Conservation (phyloP, 2,797 vertebrate genomes). For the Crenichthys baileyi region DNA sequence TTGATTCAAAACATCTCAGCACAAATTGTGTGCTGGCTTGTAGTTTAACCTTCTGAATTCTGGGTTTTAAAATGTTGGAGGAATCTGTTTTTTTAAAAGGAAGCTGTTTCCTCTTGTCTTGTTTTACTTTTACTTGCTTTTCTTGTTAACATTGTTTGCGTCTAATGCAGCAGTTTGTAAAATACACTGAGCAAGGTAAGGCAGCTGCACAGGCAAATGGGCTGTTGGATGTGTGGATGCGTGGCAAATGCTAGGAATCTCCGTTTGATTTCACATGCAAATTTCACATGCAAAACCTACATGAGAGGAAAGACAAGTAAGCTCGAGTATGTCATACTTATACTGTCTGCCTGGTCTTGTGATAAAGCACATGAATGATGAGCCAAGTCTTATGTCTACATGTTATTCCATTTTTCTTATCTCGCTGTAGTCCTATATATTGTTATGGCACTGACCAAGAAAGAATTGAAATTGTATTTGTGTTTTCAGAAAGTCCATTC, state of each 20-base stretch:
- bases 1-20: constrained; percentile 48
- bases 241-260: constrained; percentile 3
- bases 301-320: not conserved
- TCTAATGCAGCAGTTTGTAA: constrained; percentile 26
- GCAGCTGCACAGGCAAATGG: constrained; percentile 1
- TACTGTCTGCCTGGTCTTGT: too few species aligned
- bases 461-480: too few species aligned
- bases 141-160: constrained; percentile 47
- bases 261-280: too few species aligned
- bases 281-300: not conserved
- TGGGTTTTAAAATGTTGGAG: constrained; percentile 37
- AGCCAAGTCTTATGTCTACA: not conserved
- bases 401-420: not conserved
- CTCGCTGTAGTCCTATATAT: not conserved
- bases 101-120: constrained; percentile 11
- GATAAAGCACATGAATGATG: not conserved
- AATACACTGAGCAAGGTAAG: constrained; percentile 7
- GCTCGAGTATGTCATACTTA: not conserved
- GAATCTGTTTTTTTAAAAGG: constrained; percentile 31
- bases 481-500: too few species aligned
- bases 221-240: constrained; percentile 4
- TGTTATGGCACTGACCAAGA: not conserved
- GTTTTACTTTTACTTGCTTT: constrained; percentile 11
- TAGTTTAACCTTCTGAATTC: constrained; percentile 17
- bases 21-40: constrained; percentile 49